Evolutionary conservation across 1,140 invertebrate species (phyloP), one percentile per base, ranked within the genome.

Genomic region (Ooceraea biroi): DNA sequence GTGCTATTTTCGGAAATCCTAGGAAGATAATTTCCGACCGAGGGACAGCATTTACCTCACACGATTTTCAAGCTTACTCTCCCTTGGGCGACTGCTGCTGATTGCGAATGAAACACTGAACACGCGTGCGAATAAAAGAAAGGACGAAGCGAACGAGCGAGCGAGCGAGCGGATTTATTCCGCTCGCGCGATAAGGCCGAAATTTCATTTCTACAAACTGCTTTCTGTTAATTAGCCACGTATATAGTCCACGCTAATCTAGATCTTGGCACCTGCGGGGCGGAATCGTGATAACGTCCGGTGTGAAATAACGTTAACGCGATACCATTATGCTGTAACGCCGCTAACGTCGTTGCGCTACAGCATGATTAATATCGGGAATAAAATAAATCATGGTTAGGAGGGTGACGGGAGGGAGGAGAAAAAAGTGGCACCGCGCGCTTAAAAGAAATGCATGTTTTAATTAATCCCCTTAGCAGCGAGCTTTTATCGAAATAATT

Each of bases 21-120:
- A 36, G 7, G 2, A 7, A 36, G n/a, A 36, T 36, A 36, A 36
- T 36, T 7, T 36, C 36, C 2, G 7, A 36, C 7, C 36, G 7
- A 36, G 7, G 36, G 7, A 7, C 36, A 7, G 2, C 36, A 3
- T 36, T 36, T 36, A 36, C 36, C 7, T 36, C 36, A 36, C 2
- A 7, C 7, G 36, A 36, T 36, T 36, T 36, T 36, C 2, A 36
- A 3, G 7, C 7, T 36, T 36, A 36, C 7, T 36, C n/a, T n/a
- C 72, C 36, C 12, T 17, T 10, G 57, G 82, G 44, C 82, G 61
- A 86, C 76, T 44, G 66, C 36, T 50, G 72, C 78, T 77, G 89
- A 90, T 90, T 86, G 83, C 80, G 60, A 87, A 82, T 69, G 74
- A 82, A 84, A 85, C 87, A 66, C 58, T 73, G 30, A 83, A 86